Evolutionary conservation across 2,113 vertebrate species (phyloP).

Genomic region (Mola mola): DNA sequence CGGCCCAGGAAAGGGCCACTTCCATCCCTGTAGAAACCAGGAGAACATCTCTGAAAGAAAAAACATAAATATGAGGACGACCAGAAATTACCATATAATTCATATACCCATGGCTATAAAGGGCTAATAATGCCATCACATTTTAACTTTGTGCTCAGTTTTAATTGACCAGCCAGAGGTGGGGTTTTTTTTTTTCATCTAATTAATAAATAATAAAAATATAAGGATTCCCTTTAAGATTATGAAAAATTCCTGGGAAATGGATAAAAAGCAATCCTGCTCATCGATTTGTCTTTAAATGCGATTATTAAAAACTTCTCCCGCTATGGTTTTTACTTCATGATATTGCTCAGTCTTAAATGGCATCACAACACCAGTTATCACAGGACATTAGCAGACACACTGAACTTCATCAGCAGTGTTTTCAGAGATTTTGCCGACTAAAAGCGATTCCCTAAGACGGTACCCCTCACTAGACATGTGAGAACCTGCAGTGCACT

Average conservation of each 20-base stretch:
- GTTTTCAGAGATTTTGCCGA: not conserved
- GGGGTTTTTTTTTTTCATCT: too few relatives aligned
- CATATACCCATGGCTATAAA: not conserved
- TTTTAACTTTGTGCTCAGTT: not conserved
- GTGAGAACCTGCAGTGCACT: not conserved
- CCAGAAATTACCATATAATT: not conserved
- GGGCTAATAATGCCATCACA: not conserved
- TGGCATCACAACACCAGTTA: too few relatives aligned
- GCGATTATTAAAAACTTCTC: not conserved
- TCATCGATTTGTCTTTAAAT: not conserved
- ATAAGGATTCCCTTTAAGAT: not conserved
- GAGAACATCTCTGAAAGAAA: slow-evolving; percentile 38
- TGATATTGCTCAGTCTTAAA: too few relatives aligned
- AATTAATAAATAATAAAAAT: too few relatives aligned
- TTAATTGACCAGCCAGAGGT: not conserved
- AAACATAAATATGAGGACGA: slow-evolving; percentile 11
- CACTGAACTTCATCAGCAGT: too few relatives aligned
- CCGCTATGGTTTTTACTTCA: too few relatives aligned
- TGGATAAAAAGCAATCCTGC: not conserved
- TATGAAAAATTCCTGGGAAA: too few relatives aligned
- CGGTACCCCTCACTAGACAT: not conserved
- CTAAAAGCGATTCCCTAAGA: not conserved
- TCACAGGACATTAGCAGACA: too few relatives aligned
- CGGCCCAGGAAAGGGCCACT: slow-evolving; percentile 73
- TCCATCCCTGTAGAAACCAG: slow-evolving; percentile 87